phyloP scores from a whole-genome alignment of 2,888 invertebrate species.

The Tipula vernalis region DNA sequence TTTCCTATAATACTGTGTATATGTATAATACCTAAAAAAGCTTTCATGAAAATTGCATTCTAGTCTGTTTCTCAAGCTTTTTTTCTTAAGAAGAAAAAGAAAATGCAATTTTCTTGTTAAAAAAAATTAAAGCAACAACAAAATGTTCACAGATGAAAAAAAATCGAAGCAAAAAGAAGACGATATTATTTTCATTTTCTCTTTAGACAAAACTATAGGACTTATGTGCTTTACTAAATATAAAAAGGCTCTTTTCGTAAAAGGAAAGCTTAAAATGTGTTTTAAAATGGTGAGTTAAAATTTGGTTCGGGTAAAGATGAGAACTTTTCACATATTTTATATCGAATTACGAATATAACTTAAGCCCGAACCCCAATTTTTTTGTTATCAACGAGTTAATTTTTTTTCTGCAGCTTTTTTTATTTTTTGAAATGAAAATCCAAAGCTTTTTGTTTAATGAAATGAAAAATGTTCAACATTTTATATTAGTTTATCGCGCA shows the following conservation, averaged over 20 bases:
- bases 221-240: neutral
- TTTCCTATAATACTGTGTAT: neutral
- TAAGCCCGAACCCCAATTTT: neutral
- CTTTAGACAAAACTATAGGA: neutral
- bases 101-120: neutral
- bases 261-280: neutral
- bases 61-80: neutral
- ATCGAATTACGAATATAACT: neutral
- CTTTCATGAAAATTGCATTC: neutral
- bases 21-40: neutral
- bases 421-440: neutral
- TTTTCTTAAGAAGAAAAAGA: neutral
- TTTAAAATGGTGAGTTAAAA: neutral
- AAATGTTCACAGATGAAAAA: neutral
- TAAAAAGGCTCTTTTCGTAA: neutral
- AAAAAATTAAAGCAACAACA: neutral
- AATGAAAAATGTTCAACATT: neutral
- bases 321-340: neutral
- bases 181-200: neutral
- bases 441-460: neutral
- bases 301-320: neutral
- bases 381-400: neutral
- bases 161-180: neutral
- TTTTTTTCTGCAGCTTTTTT: neutral
- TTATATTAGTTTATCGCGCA: too few species aligned